These are phyloP conservation scores for Microctonus aethiopoides DNA, from an alignment of 2,888 invertebrate genomes.

Conservation along the genomic window DNA sequence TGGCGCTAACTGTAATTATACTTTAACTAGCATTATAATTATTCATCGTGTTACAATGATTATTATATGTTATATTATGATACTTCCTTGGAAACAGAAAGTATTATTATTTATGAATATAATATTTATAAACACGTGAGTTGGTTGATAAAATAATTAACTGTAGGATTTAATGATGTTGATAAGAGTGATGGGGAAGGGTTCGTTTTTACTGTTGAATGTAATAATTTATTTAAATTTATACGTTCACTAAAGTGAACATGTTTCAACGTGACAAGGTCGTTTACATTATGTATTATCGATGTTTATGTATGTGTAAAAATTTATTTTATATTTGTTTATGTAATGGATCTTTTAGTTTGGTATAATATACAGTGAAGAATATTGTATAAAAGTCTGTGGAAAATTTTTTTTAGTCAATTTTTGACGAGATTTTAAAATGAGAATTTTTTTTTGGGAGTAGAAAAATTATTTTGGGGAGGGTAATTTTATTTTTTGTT, in stretches of 20 bases:
- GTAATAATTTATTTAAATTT: not conserved
- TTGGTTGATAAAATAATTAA: not conserved
- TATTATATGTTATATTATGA: not conserved
- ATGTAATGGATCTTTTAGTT: too few relatives aligned
- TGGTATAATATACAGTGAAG: too few relatives aligned
- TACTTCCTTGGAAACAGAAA: slow-evolving; percentile 36
- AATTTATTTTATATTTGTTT: slow-evolving; percentile 23
- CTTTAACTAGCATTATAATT: slow-evolving; percentile 7
- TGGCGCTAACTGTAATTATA: slow-evolving; percentile 31
- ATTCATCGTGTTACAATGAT: slow-evolving; percentile 13
- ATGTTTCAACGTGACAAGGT: slow-evolving; percentile 13
- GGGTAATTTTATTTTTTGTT: too few relatives aligned
- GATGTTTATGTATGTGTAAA: not conserved
- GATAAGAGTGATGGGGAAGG: slow-evolving; percentile 7
- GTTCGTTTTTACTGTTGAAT: slow-evolving; percentile 8
- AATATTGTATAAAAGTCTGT: too few relatives aligned
- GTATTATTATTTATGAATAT: slow-evolving; percentile 1
- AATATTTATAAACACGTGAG: not conserved
- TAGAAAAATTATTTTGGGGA: too few relatives aligned
- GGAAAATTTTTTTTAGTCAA: too few relatives aligned
- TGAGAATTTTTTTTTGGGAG: too few relatives aligned
- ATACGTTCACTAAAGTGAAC: slow-evolving; percentile 30
- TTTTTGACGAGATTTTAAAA: too few relatives aligned
- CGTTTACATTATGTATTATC: too few relatives aligned
- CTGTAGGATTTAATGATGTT: too few relatives aligned